These are phyloP conservation scores for Vicugna pacos DNA, from an alignment of 2,113 vertebrate genomes.

Conservation along the genomic window DNA sequence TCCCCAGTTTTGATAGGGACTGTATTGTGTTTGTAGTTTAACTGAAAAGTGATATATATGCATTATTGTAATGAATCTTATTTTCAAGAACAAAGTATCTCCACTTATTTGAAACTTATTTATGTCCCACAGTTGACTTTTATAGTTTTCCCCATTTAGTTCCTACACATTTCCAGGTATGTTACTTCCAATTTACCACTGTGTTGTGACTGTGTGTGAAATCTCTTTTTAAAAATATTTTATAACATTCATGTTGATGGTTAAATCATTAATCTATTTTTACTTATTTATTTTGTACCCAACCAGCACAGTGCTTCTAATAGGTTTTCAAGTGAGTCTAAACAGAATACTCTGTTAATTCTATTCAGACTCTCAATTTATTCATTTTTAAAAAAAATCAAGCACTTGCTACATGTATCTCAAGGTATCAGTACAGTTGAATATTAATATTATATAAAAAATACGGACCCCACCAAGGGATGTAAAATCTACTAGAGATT, in stretches of 20 bases:
- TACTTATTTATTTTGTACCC: neutral
- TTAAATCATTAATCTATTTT: constrained; percentile 17
- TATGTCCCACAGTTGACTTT: neutral
- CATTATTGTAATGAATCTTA: neutral
- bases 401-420: neutral
- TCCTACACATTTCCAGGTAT: neutral
- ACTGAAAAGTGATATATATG: neutral
- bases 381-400: neutral
- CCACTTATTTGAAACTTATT: neutral
- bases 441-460: constrained; percentile 31
- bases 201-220: neutral
- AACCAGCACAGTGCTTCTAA: neutral
- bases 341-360: neutral
- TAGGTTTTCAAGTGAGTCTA: constrained; percentile 15
- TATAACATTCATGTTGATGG: neutral
- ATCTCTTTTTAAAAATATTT: neutral
- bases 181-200: neutral
- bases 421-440: neutral
- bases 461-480: neutral
- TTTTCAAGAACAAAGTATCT: constrained; percentile 37
- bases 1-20: neutral
- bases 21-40: neutral
- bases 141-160: neutral
- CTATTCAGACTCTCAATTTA: neutral
- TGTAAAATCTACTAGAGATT: neutral